Evolutionary conservation across 2,113 vertebrate species (phyloP), one percentile per base, ranked within the genome.

Genomic region (Hymenochirus boettgeri): DNA sequence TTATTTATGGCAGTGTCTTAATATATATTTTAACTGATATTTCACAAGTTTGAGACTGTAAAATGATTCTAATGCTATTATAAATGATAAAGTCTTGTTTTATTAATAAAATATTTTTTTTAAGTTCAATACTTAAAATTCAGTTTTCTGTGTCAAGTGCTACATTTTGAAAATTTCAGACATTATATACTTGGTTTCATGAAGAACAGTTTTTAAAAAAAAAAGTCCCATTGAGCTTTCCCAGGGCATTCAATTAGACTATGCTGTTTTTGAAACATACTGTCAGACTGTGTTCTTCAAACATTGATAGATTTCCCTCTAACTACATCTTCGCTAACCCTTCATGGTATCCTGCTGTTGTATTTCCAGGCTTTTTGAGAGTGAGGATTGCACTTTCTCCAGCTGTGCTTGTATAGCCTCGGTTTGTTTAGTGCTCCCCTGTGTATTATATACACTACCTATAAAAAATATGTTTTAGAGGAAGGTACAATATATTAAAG

Each of bases 211-310:
- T 60, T 67, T n/a, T n/a, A n/a, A n/a, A 52, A 69, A 53, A 60
- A 52, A 69, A 59, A 52, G 50, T 53, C 65, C 57, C 39, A 57
- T 69, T 60, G 65, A 45, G 65, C 65, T 69, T 59, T 69, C 65
- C 21, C 31, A 69, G 56, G 47, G 56, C 47, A 69, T 69, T 69
- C 31, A 60, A 53, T 69, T 69, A 57, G 65, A 53, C 45, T 59
- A 69, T 69, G 59, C 56, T 59, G 56, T 60, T 69, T 69, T 69
- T 60, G 65, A 59, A 60, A 67, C 65, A n/a, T n/a, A 42, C 65
- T 69, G 57, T 69, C 65, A 69, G 45, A 69, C 65, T 59, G 65
- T 59, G 59, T 69, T 69, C 65, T 69, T 69, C 65, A 69, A 69
- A 60, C 65, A 60, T 60, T 69, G 65, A 69, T 48, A 60, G 56